Base-by-base conservation (phyloP, 2,113 vertebrate species). In the Cranoglanis bouderius region DNA sequence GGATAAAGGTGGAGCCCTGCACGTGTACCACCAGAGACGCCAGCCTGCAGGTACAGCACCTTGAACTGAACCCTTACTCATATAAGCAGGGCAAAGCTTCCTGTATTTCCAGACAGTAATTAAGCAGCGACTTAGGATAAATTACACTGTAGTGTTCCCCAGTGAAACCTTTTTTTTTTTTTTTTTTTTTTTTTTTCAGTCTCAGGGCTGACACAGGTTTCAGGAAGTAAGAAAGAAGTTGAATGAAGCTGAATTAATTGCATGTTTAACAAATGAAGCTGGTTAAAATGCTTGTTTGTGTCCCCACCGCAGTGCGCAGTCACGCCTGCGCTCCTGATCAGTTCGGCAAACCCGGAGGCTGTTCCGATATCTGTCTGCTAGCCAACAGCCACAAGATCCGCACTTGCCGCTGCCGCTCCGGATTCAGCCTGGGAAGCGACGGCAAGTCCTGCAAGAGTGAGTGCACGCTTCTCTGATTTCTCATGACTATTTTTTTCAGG, bases 401-500 rank as follows among this genome's bases (percentile, higher is more conserved):
- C 18, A 99, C 98, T 21, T 99, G 98, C 94, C 97, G 98, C 32
- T 99, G 98, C 90, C 97, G 97, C 72, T 99, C 98, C 0, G 98
- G 98, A 0, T 99, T 99, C 94, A 99, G 97, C 93, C 95, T 99
- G 40, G 98, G 98, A 89, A 99, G 97, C 0, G 98, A 99, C 0
- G 97, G 97, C 46, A 99, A 98, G 67, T 99, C 98, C 46, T 99
- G 98, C 96, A 99, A 99, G 93, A 99, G 98, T 99, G 93, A 93
- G 95, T 94, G 46, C 87, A 40, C 14, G 9, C 35, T 53, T 16
- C 29, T 29, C 21, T 32, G 1, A 18, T 8, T 43, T 38, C 18
- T 43, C 12, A 18, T 21, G 6, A 19, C 12, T 67, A 3, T 67
- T 32, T 70, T 21, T 19, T 40, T 2, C 2, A 4, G 4, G 67